phyloP scores from a whole-genome alignment of 2,113 vertebrate genomes.

The Hipposideros armiger region DNA sequence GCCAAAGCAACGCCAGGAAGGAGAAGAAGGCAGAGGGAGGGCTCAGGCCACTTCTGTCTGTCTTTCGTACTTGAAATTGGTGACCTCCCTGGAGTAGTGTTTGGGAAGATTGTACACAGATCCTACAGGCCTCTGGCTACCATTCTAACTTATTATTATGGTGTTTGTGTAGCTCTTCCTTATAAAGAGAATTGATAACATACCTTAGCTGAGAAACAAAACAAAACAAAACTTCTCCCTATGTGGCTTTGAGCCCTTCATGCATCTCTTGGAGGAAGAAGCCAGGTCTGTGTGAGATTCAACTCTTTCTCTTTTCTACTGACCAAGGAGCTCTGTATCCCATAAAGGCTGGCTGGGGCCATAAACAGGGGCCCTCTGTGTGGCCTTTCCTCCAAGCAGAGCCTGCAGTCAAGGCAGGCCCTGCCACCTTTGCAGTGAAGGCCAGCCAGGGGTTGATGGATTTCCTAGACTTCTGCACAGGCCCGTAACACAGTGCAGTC shows the following conservation, averaged over 20 bases:
- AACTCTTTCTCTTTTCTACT: neutral
- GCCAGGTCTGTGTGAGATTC: neutral
- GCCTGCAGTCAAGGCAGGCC: neutral
- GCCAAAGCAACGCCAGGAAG: neutral
- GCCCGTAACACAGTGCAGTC: neutral
- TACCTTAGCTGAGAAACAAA: neutral
- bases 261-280: neutral
- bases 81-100: neutral
- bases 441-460: neutral
- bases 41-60: neutral
- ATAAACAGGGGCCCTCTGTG: neutral
- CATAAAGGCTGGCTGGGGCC: neutral
- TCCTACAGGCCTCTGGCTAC: neutral
- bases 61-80: constrained; percentile 19
- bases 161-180: neutral
- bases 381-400: neutral
- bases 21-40: neutral
- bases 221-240: neutral
- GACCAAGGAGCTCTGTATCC: neutral
- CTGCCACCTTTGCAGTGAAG: neutral
- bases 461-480: neutral
- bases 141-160: neutral
- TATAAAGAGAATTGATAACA: constrained; percentile 9
- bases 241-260: neutral
- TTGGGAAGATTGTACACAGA: neutral